Base-by-base conservation (phyloP, 2,888 invertebrate species). In the Choristoneura rosaceana region DNA sequence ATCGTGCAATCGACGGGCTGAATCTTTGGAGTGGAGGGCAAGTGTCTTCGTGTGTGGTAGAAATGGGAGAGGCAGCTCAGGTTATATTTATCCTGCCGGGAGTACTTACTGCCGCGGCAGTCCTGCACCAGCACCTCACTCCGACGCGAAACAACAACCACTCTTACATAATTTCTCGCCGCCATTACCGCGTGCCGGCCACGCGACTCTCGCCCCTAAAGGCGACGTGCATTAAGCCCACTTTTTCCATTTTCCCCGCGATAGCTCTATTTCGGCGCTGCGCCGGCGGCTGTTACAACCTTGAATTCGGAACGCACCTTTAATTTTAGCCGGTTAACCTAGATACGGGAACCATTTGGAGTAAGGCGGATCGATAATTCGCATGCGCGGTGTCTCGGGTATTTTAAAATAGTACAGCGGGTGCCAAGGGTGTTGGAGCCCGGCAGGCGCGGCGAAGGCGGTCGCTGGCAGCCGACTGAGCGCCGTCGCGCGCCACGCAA, bases 321-420 rank as follows among this genome's bases (percentile, higher is more conserved):
- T 93, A 92, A 93, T 90, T 92, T 92, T 93, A 93, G 93, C 92
- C 92, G 93, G 91, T 87, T 93, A 93, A 93, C 93, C 93, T 93
- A 93, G 92, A 90, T 93, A 88, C 90, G 87, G 88, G 88, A 84
- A 87, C 90, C 90, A 87, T 90, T 90, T 85, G 84, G 86, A 86
- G 88, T 85, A 85, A 84, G 82, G 83, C 80, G 82, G 90, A 89
- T 92, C 93, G 91, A 92, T 93, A 90, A 82, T 81, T 79, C 91
- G 91, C 93, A 91, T 90, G 92, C 91, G 91, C 91, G 86, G 81
- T 89, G 81, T 89, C 83, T 82, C 81, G 86, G 77, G 80, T 82
- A 84, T 85, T 87, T 85, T 85, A 84, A 84, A 87, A 86, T 87
- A 87, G 85, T 86, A 80, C 85, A 79, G 79, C 76, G 85, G 83